Conservation (phyloP, 2,113 vertebrate genomes). For the Hippocampus comes region DNA sequence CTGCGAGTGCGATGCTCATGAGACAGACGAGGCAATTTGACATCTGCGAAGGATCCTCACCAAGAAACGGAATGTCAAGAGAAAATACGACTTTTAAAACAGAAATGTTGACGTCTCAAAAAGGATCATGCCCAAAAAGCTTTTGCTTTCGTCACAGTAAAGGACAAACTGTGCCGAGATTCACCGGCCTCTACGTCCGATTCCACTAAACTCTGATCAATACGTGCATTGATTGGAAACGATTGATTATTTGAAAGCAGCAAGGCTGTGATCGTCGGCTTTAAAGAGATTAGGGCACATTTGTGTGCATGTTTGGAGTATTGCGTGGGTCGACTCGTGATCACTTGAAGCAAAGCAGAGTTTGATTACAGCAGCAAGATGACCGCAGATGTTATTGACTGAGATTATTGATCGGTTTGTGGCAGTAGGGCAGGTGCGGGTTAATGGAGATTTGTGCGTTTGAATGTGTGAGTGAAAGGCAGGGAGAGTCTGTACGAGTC, state of each 20-base stretch:
- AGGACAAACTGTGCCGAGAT: background rate
- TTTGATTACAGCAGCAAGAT: constrained; percentile 33
- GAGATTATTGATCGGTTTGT: constrained; percentile 31
- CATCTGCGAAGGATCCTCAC: background rate
- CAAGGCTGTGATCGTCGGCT: constrained; percentile 47
- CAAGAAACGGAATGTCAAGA: background rate
- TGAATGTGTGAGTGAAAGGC: background rate
- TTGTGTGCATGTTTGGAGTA: background rate
- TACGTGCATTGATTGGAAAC: constrained; percentile 22
- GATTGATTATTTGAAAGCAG: constrained; percentile 26
- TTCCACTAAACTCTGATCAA: constrained; percentile 27
- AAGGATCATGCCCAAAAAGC: background rate
- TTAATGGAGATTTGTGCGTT: constrained; percentile 22
- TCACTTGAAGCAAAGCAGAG: constrained; percentile 29
- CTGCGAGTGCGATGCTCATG: too few relatives aligned
- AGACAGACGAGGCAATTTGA: background rate
- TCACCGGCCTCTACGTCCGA: constrained; percentile 1
- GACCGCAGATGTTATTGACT: constrained; percentile 36
- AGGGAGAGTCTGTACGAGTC: too few relatives aligned
- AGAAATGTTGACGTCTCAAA: background rate
- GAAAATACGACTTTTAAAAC: background rate
- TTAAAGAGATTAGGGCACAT: constrained; percentile 6
- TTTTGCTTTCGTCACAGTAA: background rate
- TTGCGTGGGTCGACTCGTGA: constrained; percentile 6
- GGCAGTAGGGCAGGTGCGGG: constrained; percentile 29